Base-by-base conservation (phyloP, 2,888 invertebrate genomes). In the Rhogogaster chlorosoma region DNA sequence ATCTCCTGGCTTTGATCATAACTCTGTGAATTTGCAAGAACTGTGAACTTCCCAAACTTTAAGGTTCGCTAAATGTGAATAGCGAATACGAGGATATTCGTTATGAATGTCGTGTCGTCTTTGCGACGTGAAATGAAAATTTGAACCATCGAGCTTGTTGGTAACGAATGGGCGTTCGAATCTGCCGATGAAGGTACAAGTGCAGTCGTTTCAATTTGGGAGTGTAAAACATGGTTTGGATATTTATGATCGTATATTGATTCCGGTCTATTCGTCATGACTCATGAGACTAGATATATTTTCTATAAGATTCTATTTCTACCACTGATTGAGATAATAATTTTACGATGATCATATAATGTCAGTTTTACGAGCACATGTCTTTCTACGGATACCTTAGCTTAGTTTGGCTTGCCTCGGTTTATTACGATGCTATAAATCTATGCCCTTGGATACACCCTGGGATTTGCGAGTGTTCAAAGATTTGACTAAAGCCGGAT, bases 341-440 rank as follows among this genome's bases (percentile, higher is more conserved):
- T 80, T 80, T 80, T 61, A 80, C 61, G 57, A 80, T 36, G 36
- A 38, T 80, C 80, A 49, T 80, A 80, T 61, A 61, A 80, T 38
- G 80, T 80, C 80, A 57, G 5, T 80, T 80, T 80, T 80, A 80
- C 61, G 80, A 80, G 80, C 80, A 57, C 80, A 61, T 80, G 80
- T 80, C 80, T 80, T 61, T 38, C 61, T 15, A 36, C 38, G 9
- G 80, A 80, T 61, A 36, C 22, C 80, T 22, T 22, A 49, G 80
- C 78, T 80, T 10, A 22, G 57, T 29, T 61, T 61, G 61, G 36
- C 38, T 80, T 80, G 57, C 29, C 38, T 22, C 38, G 36, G 22
- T 80, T 80, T 61, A 38, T 61, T 80, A 61, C 80, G 7, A 22
- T 0, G 80, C 57, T 61, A 80, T 61, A 80, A 49, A 80, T 80